A percentile compares a stretch with the other conserved stretches of the same genome.
These are phyloP conservation scores for Spea bombifrons DNA, from an alignment of 2,113 vertebrate species.

Conservation along the genomic window DNA sequence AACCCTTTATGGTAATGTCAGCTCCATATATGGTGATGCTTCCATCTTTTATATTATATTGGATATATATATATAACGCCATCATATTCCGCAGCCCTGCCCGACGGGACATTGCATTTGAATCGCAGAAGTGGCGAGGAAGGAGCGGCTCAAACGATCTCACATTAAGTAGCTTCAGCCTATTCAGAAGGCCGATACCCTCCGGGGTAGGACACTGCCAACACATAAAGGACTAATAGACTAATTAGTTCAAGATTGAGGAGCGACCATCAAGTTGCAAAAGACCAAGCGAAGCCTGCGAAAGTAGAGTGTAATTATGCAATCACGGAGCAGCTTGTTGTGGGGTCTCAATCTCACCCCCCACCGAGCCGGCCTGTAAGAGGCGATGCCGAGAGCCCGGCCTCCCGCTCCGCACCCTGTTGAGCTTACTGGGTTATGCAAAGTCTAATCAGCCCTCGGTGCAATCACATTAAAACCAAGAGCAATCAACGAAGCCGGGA, in stretches of 20 bases:
- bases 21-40: too few relatives aligned
- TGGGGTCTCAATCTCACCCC: conserved; percentile 13
- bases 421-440: not conserved
- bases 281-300: not conserved
- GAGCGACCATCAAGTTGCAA: not conserved
- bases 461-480: conserved; percentile 1
- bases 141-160: too few relatives aligned
- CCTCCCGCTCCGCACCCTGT: not conserved
- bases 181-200: not conserved
- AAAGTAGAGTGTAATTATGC: conserved; percentile 31
- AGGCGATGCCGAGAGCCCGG: not conserved
- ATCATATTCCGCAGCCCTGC: too few relatives aligned
- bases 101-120: too few relatives aligned
- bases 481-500: not conserved
- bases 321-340: conserved; percentile 18
- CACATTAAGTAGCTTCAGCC: too few relatives aligned
- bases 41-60: too few relatives aligned
- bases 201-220: not conserved
- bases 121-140: too few relatives aligned
- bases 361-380: conserved; percentile 1
- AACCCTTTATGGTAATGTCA: too few relatives aligned
- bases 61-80: too few relatives aligned
- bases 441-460: conserved; percentile 13
- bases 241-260: conserved; percentile 21
- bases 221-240: not conserved